These are phyloP conservation scores for Philopedon plagiatum DNA, from an alignment of 2,888 invertebrate species.

Conservation along the genomic window DNA sequence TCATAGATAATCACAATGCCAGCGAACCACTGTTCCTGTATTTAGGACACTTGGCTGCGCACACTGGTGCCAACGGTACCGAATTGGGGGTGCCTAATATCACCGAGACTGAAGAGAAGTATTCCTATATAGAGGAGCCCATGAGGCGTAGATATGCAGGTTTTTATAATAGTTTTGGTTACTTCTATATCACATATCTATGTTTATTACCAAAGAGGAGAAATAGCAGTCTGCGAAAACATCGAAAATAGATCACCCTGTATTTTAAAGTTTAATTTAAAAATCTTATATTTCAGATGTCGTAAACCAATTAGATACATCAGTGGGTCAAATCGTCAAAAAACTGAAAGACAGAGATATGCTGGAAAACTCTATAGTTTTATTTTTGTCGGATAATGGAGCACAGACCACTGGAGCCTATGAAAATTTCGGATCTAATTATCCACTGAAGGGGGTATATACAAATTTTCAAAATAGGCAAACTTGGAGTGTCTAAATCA, in stretches of 20 bases:
- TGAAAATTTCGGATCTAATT: conserved; percentile 83
- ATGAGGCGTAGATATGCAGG: conserved; percentile 81
- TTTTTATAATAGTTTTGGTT: too few species aligned
- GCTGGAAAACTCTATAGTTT: conserved; percentile 84
- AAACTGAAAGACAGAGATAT: conserved; percentile 78
- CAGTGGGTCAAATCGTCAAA: conserved; percentile 83
- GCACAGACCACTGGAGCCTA: conserved; percentile 81
- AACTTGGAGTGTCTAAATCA: too few species aligned
- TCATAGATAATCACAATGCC: conserved; percentile 73
- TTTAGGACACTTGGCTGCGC: conserved; percentile 81
- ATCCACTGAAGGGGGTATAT: conserved; percentile 82
- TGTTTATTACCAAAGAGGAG: too few species aligned
- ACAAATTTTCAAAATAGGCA: too few species aligned
- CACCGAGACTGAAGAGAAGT: conserved; percentile 74
- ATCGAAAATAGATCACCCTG: too few species aligned
- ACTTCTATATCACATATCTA: too few species aligned
- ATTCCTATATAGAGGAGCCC: conserved; percentile 77
- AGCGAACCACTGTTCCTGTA: conserved; percentile 81
- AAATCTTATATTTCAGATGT: conserved; percentile 80
- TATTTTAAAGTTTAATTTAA: too few species aligned
- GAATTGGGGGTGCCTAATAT: conserved; percentile 78
- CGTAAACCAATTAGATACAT: conserved; percentile 87
- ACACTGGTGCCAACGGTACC: conserved; percentile 70
- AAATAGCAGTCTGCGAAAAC: neutral
- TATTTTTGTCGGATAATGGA: conserved; percentile 93